Percentiles rank a stretch among this genome's conserved stretches.
Evolutionary conservation across 2,113 vertebrate genomes (phyloP).

Genomic region (Lagopus muta): DNA sequence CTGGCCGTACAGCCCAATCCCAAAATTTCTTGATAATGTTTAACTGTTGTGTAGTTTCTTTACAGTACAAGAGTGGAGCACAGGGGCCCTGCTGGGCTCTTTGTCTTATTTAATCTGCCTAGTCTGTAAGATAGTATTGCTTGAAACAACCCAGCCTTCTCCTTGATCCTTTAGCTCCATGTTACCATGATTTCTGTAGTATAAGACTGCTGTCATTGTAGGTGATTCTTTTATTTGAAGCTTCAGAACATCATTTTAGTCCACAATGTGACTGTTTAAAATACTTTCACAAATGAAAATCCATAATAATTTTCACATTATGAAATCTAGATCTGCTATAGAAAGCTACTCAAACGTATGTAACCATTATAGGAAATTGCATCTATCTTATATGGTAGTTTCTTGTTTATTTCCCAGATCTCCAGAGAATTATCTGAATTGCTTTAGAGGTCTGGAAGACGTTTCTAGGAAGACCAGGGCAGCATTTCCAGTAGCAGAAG

Average conservation of each 20-base stretch:
- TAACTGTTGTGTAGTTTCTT: neutral
- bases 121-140: neutral
- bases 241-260: neutral
- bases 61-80: neutral
- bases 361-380: slow-evolving; percentile 39
- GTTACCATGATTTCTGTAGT: neutral
- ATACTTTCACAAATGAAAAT: neutral
- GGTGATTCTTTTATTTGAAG: neutral
- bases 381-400: neutral
- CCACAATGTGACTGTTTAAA: neutral
- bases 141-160: neutral
- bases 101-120: neutral
- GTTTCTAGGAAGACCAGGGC: slow-evolving; percentile 5
- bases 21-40: neutral
- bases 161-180: neutral
- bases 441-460: slow-evolving; percentile 56
- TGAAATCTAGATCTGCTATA: neutral
- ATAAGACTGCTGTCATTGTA: neutral
- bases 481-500: slow-evolving; percentile 72
- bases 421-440: slow-evolving; percentile 56
- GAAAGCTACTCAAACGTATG: neutral
- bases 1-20: neutral
- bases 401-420: slow-evolving; percentile 58
- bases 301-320: neutral
- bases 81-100: neutral